Percentiles rank a stretch among this genome's conserved stretches.
phyloP scores from a whole-genome alignment of 2,888 invertebrate species.

The Neelides folsomi region DNA sequence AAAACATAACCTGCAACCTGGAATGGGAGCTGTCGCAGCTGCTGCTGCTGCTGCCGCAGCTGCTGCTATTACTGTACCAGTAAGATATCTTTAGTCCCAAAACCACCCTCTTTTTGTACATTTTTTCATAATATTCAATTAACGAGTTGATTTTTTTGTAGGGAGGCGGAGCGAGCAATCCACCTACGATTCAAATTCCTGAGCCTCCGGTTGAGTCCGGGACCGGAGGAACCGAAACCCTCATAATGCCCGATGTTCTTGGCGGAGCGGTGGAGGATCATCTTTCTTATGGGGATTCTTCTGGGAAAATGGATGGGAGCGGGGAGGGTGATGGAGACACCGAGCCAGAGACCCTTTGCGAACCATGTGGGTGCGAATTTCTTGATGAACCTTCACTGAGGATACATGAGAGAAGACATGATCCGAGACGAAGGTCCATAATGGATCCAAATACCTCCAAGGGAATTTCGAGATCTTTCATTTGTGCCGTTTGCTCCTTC shows the following conservation, averaged over 20 bases:
- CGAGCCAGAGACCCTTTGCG: constrained; percentile 43
- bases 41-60: constrained; percentile 29
- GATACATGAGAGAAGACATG: constrained; percentile 41
- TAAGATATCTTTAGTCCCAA: not conserved
- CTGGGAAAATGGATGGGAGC: constrained; percentile 1
- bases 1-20: constrained; percentile 33
- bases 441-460: constrained; percentile 1
- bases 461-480: constrained; percentile 34
- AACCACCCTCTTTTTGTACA: not conserved
- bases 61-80: constrained; percentile 16
- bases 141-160: not conserved
- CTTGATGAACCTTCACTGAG: constrained; percentile 43
- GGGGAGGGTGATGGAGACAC: constrained; percentile 37
- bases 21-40: constrained; percentile 31
- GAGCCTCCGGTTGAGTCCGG: too few species aligned
- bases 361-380: constrained; percentile 45
- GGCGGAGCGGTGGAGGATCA: constrained; percentile 3
- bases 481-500: constrained; percentile 41
- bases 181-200: too few species aligned
- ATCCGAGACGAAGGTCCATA: constrained; percentile 16
- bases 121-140: not conserved
- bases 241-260: constrained; percentile 5
- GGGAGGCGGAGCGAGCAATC: too few species aligned
- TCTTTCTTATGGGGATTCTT: constrained; percentile 1
- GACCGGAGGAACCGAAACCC: too few species aligned